phyloP scores from a whole-genome alignment of 2,888 invertebrate species.

The Agrochola circellaris region DNA sequence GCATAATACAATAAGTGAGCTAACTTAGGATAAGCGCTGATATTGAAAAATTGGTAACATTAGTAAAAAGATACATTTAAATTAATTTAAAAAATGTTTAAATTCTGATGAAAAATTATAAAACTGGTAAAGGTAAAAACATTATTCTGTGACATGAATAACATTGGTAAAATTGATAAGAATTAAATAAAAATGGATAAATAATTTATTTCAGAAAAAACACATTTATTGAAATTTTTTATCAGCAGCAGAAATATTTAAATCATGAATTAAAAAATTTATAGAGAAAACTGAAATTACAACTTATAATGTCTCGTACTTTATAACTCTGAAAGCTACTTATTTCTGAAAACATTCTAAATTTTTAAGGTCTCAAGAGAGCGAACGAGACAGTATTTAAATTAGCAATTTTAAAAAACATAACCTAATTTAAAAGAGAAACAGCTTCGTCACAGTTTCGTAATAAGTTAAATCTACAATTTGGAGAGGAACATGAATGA shows the following conservation, averaged over 20 bases:
- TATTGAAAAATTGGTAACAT: neutral
- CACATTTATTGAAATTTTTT: too few relatives aligned
- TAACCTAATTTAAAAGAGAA: slow-evolving; percentile 36
- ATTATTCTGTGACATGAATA: neutral
- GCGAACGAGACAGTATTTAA: slow-evolving; percentile 27
- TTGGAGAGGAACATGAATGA: slow-evolving; percentile 49
- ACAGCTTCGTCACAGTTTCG: slow-evolving; percentile 32
- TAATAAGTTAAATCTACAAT: slow-evolving; percentile 47
- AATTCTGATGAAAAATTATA: too few relatives aligned
- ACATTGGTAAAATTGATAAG: neutral
- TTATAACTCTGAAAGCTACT: slow-evolving; percentile 25
- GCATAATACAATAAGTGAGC: neutral
- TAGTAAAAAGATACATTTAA: too few relatives aligned
- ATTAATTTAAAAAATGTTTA: too few relatives aligned
- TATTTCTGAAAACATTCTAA: slow-evolving; percentile 17
- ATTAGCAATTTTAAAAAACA: slow-evolving; percentile 39
- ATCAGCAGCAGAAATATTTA: neutral
- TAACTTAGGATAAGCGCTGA: neutral
- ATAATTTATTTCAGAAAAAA: neutral
- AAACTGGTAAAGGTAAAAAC: neutral
- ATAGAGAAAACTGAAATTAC: slow-evolving; percentile 1
- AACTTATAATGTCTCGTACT: slow-evolving; percentile 9
- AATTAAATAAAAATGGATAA: neutral
- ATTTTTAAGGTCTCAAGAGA: slow-evolving; percentile 33
- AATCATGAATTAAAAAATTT: neutral